Evolutionary conservation across 2,797 vertebrate genomes (phyloP).

Genomic region (Sebastes steindachneri): DNA sequence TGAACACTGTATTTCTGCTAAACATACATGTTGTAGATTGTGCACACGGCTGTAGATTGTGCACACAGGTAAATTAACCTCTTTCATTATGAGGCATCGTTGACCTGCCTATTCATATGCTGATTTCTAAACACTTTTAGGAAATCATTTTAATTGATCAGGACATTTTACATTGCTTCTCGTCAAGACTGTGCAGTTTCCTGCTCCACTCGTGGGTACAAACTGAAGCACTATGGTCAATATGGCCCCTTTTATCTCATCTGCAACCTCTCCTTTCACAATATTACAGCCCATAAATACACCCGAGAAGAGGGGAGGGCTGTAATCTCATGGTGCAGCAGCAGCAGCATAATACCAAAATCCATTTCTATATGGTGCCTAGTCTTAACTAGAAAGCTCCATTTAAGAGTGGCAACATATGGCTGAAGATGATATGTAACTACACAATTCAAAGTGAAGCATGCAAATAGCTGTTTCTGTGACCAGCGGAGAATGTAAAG

Average conservation of each 20-base stretch:
- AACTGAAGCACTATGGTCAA: constrained; percentile 21
- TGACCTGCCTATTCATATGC: background rate
- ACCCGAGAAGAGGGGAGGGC: background rate
- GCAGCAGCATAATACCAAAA: constrained; percentile 28
- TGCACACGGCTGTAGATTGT: background rate
- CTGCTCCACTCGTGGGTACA: background rate
- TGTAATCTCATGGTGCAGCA: constrained; percentile 21
- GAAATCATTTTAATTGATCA: constrained; percentile 14
- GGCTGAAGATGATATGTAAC: constrained; percentile 30
- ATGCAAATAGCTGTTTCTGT: constrained; percentile 51
- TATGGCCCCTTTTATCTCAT: constrained; percentile 33
- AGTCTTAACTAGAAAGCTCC: constrained; percentile 18
- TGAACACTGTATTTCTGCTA: background rate
- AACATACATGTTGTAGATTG: background rate
- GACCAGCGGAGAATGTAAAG: constrained; percentile 35
- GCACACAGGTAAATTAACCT: background rate
- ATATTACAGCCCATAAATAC: constrained; percentile 28
- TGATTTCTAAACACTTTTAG: constrained; percentile 4
- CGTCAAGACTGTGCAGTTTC: background rate
- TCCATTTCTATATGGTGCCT: constrained; percentile 26
- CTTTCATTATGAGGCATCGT: background rate
- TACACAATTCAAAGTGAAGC: constrained; percentile 40
- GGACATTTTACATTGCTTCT: background rate
- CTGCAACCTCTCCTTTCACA: constrained; percentile 19
- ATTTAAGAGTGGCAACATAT: constrained; percentile 30